Base-by-base conservation (phyloP, 2,888 invertebrate genomes). In the Tetragonisca angustula region DNA sequence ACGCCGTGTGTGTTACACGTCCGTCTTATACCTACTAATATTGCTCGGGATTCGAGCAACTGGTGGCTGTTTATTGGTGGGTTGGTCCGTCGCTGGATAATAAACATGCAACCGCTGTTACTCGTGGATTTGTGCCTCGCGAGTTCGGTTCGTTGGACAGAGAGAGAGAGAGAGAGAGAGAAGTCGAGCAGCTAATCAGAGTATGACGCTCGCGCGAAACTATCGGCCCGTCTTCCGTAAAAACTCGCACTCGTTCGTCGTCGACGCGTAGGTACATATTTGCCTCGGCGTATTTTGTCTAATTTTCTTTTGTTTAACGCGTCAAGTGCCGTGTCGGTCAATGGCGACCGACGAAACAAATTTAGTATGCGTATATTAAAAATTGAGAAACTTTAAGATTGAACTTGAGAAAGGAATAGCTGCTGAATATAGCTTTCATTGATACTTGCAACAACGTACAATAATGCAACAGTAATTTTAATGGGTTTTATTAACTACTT, bases 141-240 rank as follows among this genome's bases (percentile, higher is more conserved):
- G 61, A 72, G 32, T 50, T 76, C 74, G 49, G 27, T 36, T 50
- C 65, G 75, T 32, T 62, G 36, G n/a, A 13, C 36, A 77, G 9
- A 36, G 36, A 9, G 9, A 32, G 32, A 32, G 32, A 32, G 32
- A 36, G 9, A 36, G 9, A 11, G 43, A 9, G 43, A 79, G 83
- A 82, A 87, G 86, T 83, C 85, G 87, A 73, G 81, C 62, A 78
- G 81, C 75, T 89, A 91, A 90, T 89, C 88, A 87, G 91, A 89
- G 88, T 91, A 89, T 91, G 88, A 91, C 87, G 89, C 70, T 84
- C 65, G 50, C 49, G 65, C 27, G 27, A 27, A 27, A 27, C 27
- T 27, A 27, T 27, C 27, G 27, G 27, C 2, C 65, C 50, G 27
- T 21, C 50, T 21, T 43, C 54, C 24, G 43, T 19, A 21, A 62